Conservation (phyloP, 2,113 vertebrate species). For the Cepphus grylle region DNA sequence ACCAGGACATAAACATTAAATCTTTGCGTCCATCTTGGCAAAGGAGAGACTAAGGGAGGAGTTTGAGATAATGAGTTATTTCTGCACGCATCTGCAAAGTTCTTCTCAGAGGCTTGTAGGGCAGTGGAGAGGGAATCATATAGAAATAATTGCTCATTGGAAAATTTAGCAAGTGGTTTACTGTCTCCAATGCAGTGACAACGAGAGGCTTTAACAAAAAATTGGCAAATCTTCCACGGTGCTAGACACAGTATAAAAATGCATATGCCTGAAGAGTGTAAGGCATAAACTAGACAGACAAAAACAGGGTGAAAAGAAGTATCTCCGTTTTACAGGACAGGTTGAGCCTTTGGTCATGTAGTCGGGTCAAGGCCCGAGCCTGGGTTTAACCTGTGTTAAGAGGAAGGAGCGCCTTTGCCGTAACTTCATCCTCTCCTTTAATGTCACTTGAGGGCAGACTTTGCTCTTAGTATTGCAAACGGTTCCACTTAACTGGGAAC, state of each 20-base stretch:
- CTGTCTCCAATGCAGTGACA: not conserved
- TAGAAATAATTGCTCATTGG: not conserved
- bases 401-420: not conserved
- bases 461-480: not conserved
- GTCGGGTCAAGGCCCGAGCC: not conserved
- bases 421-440: not conserved
- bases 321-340: not conserved
- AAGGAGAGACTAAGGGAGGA: not conserved
- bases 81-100: not conserved
- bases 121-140: not conserved
- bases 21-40: not conserved
- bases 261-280: not conserved
- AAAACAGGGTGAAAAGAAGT: not conserved
- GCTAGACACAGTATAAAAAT: not conserved
- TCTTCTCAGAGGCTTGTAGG: not conserved
- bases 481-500: not conserved
- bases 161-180: not conserved
- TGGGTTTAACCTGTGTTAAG: not conserved
- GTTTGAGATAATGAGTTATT: not conserved
- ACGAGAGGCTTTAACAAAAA: not conserved
- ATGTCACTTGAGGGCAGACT: conserved; percentile 61
- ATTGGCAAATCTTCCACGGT: not conserved
- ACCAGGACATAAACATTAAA: not conserved
- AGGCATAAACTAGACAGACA: not conserved
- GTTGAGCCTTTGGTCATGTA: not conserved